Conservation (phyloP, 1,140 invertebrate genomes). For the Drosophila parabipectinata region DNA sequence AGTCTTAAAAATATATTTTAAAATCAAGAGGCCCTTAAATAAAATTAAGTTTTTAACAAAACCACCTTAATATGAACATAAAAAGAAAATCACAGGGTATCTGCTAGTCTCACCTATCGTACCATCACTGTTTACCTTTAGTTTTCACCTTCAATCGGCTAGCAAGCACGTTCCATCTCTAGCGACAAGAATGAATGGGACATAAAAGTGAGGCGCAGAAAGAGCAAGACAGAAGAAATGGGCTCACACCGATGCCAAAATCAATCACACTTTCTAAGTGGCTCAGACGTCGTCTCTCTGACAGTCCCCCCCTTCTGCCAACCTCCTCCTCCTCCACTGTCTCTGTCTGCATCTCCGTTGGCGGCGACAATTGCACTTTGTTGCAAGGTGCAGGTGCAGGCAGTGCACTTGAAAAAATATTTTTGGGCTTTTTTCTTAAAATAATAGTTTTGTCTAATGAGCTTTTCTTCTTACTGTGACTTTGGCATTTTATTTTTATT, state of each 20-base stretch:
- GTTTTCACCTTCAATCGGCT: constrained; percentile 3
- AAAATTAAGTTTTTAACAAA: too few species aligned
- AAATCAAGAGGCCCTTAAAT: not conserved
- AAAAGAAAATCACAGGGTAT: not conserved
- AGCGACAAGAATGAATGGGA: constrained; percentile 62
- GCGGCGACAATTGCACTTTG: constrained; percentile 47
- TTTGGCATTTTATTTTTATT: not conserved
- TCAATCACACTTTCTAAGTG: constrained; percentile 83
- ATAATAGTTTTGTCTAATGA: too few species aligned
- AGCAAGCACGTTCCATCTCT: constrained; percentile 35
- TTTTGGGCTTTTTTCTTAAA: not conserved
- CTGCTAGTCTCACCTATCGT: not conserved
- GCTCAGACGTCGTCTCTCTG: constrained; percentile 32
- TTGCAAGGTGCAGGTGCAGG: constrained; percentile 48
- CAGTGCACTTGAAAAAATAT: constrained; percentile 9
- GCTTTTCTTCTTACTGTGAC: too few species aligned
- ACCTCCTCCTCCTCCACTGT: not conserved
- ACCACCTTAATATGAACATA: too few species aligned
- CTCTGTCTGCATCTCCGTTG: constrained; percentile 23
- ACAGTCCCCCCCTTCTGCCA: not conserved
- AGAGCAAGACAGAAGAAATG: constrained; percentile 55
- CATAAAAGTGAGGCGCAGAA: constrained; percentile 36
- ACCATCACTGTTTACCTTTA: not conserved
- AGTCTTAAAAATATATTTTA: too few species aligned
- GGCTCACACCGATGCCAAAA: constrained; percentile 73